These are phyloP conservation scores for Drosophila novamexicana DNA, from an alignment of 1,140 invertebrate species.

Conservation along the genomic window DNA sequence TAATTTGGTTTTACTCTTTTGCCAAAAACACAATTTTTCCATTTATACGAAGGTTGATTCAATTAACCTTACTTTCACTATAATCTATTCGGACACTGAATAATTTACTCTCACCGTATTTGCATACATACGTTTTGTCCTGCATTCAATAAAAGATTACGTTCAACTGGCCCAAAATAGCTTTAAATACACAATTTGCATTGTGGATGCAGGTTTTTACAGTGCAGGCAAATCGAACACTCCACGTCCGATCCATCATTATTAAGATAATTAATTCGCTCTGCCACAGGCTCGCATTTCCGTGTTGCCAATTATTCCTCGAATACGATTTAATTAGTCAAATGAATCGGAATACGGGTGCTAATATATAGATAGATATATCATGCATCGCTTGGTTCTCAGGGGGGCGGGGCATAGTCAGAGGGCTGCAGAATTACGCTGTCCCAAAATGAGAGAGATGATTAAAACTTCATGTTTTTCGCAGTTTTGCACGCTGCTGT, in stretches of 20 bases:
- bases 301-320: conserved; percentile 4
- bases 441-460: conserved; percentile 23
- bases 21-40: conserved; percentile 1
- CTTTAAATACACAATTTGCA: background rate
- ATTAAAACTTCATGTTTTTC: conserved; percentile 54
- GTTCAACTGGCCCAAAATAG: background rate
- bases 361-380: conserved; percentile 1
- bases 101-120: conserved; percentile 7
- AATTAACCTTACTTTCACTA: conserved; percentile 2
- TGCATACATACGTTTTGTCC: background rate
- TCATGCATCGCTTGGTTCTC: background rate
- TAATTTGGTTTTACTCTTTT: background rate
- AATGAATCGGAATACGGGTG: background rate
- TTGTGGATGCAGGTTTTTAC: background rate
- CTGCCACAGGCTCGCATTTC: conserved; percentile 36
- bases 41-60: conserved; percentile 5
- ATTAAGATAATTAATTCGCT: conserved; percentile 61
- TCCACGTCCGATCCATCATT: conserved; percentile 11
- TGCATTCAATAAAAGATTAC: background rate
- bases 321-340: conserved; percentile 13
- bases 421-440: background rate
- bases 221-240: background rate
- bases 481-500: conserved; percentile 32
- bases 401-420: background rate
- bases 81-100: conserved; percentile 12